These are phyloP conservation scores for Semicossyphus pulcher DNA, from an alignment of 2,113 vertebrate species.

Conservation along the genomic window DNA sequence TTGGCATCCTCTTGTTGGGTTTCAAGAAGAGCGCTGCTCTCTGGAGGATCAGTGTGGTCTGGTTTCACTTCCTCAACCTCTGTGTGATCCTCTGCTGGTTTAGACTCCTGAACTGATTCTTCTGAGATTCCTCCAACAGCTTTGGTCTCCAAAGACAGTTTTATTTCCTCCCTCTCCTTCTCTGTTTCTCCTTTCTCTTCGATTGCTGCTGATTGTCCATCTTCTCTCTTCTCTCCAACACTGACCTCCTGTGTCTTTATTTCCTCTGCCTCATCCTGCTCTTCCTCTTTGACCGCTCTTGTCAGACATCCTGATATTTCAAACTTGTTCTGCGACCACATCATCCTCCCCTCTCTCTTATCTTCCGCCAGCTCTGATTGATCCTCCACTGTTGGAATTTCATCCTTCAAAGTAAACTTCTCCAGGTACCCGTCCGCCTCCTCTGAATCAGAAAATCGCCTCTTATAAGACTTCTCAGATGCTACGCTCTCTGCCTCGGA, in stretches of 20 bases:
- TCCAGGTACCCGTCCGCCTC: slow-evolving; percentile 92
- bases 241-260: slow-evolving; percentile 4
- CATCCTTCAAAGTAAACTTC: slow-evolving; percentile 93
- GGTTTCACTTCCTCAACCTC: slow-evolving; percentile 32
- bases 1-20: slow-evolving; percentile 16
- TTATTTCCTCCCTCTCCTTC: not conserved
- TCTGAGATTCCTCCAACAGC: not conserved
- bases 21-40: slow-evolving; percentile 16
- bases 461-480: slow-evolving; percentile 86
- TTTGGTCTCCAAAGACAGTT: not conserved
- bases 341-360: slow-evolving; percentile 51
- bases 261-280: slow-evolving; percentile 31
- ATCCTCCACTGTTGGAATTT: slow-evolving; percentile 79
- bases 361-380: slow-evolving; percentile 63
- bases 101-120: slow-evolving; percentile 16
- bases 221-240: not conserved
- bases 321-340: slow-evolving; percentile 81
- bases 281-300: slow-evolving; percentile 55
- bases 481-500: slow-evolving; percentile 88
- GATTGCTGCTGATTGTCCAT: not conserved
- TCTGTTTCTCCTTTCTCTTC: slow-evolving; percentile 11
- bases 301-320: slow-evolving; percentile 81
- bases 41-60: slow-evolving; percentile 26
- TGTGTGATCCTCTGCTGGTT: slow-evolving; percentile 19
- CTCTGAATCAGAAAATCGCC: slow-evolving; percentile 88